Evolutionary conservation across 2,797 vertebrate genomes (phyloP), one percentile per base, ranked within the genome.

Genomic region (Spondyliosoma cantharus): DNA sequence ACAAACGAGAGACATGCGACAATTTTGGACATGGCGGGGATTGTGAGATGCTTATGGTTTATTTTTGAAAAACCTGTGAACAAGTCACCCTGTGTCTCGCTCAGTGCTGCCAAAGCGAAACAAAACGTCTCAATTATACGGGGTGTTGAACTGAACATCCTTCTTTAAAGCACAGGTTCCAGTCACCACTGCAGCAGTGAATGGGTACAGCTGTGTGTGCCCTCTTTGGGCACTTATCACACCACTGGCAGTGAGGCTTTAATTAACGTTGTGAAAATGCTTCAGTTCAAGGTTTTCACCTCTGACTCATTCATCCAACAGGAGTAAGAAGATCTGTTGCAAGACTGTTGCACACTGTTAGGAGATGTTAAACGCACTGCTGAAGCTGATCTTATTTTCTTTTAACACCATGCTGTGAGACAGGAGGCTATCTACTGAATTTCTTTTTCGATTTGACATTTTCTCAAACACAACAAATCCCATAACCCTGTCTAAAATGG

Each of bases 241-340:
- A 42, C 20, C 45, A 9, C 37, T 17, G 37, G n/a, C 69, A 37
- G 37, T 12, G 15, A 71, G 46, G 48, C 67, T 71, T 61, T 66
- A 43, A 76, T 72, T 54, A 32, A 16, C 4, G 9, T 7, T 16
- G 17, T 5, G 37, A 2, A 62, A 71, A 76, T 3, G 19, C 52
- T 59, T 45, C 19, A 7, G 25, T 74, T 8, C 5, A 20, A 27
- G 37, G 66, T 59, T 29, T 53, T 60, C 42, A 60, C 37, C 17
- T 42, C 25, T 59, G 66, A 72, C 50, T 72, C 49, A 59, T 53
- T 45, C n/a, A 0, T 54, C 32, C 16, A 48, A 29, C 49, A 49
- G n/a, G 19, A 59, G 52, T 52, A 53, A 74, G 57, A 29, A 74
- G 43, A 68, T 48, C 13, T 50, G 24, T 45, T 60, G 22, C 54